These are phyloP conservation scores for Motacilla alba DNA, from an alignment of 2,113 vertebrate genomes.

Conservation along the genomic window DNA sequence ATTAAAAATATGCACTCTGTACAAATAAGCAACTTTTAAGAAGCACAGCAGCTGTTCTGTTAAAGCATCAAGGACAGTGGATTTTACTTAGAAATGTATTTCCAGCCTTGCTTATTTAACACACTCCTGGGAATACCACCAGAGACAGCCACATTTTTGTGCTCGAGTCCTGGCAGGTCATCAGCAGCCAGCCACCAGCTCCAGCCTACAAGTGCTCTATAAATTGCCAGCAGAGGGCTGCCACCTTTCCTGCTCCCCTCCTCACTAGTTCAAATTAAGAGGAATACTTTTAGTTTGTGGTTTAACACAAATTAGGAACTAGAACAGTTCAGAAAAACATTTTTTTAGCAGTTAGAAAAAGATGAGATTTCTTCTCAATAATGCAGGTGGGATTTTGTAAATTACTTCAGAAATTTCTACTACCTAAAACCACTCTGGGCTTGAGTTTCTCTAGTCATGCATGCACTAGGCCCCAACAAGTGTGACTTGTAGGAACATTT, in stretches of 20 bases:
- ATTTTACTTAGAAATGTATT: constrained; percentile 13
- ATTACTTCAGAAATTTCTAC: not conserved
- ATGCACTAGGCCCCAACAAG: not conserved
- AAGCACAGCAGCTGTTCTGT: not conserved
- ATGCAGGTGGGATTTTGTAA: not conserved
- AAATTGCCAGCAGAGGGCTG: not conserved
- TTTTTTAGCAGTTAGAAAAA: not conserved
- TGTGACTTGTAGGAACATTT: not conserved
- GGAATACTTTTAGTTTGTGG: not conserved
- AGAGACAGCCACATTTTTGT: not conserved
- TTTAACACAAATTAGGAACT: not conserved
- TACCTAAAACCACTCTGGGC: not conserved
- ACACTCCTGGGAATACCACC: not conserved
- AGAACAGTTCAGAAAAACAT: not conserved
- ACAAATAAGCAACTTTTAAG: not conserved
- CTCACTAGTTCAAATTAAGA: not conserved
- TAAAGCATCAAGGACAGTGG: constrained; percentile 9
- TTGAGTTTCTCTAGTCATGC: not conserved
- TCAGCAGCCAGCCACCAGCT: not conserved
- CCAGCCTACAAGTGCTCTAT: not conserved
- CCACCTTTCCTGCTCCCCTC: not conserved
- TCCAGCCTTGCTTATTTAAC: not conserved
- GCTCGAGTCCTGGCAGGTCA: not conserved
- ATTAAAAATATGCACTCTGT: not conserved
- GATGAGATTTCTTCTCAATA: not conserved